Percentiles rank a stretch among this genome's conserved stretches.
Conservation (phyloP, 2,113 vertebrate species). For the Nasalis larvatus region DNA sequence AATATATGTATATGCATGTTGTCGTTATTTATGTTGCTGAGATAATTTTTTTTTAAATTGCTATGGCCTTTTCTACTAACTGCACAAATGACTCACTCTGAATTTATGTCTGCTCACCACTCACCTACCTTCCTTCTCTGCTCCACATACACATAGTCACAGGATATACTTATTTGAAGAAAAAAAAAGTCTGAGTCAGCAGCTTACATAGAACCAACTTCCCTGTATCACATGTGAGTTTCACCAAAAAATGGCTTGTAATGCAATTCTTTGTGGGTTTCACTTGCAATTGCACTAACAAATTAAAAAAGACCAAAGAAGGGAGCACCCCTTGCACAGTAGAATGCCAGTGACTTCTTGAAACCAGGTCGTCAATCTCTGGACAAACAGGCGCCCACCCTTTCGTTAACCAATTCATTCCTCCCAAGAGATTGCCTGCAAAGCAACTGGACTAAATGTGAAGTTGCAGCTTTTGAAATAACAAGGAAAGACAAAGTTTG, state of each 20-base stretch:
- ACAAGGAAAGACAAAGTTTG: background rate
- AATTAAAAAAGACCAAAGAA: constrained; percentile 67
- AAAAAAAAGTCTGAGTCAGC: constrained; percentile 21
- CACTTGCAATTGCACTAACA: constrained; percentile 66
- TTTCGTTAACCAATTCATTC: constrained; percentile 39
- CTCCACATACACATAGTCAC: background rate
- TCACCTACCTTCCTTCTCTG: background rate
- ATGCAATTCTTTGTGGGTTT: constrained; percentile 62
- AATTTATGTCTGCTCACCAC: background rate
- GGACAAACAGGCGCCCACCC: background rate
- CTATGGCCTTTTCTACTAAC: background rate
- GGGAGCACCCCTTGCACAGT: background rate
- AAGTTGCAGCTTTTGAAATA: constrained; percentile 12
- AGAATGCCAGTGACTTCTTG: constrained; percentile 32
- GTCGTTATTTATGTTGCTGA: background rate
- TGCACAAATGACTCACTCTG: background rate
- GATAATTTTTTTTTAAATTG: background rate
- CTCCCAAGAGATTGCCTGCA: background rate
- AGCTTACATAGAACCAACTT: background rate
- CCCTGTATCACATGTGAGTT: background rate
- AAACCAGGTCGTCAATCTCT: constrained; percentile 51
- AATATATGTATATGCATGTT: no score
- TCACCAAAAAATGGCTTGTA: background rate
- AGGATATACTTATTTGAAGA: constrained; percentile 3
- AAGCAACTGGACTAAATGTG: background rate